Evolutionary conservation across 2,797 vertebrate genomes (phyloP).

Genomic region (Coracias cyanogaster): DNA sequence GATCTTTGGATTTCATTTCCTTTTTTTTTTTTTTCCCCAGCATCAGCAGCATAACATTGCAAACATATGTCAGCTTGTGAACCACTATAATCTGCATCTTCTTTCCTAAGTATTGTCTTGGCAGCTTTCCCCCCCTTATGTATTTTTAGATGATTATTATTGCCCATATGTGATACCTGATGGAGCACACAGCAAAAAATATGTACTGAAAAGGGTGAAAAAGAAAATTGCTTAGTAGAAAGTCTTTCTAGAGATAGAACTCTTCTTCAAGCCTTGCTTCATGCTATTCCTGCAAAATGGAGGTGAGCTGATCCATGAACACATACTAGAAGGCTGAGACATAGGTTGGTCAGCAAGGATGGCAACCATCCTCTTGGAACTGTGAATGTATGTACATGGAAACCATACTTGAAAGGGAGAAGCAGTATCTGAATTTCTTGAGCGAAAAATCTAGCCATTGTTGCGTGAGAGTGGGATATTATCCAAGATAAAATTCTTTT

Average conservation of each 20-base stretch:
- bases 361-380: not conserved
- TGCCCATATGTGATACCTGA: not conserved
- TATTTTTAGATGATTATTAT: not conserved
- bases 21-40: not conserved
- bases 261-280: not conserved
- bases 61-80: not conserved
- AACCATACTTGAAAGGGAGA: rapidly evolving
- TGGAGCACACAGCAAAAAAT: not conserved
- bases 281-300: not conserved
- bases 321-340: not conserved
- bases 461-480: not conserved
- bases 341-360: too few relatives aligned
- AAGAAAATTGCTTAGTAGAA: not conserved
- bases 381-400: not conserved
- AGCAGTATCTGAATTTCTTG: not conserved
- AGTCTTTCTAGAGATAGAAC: not conserved
- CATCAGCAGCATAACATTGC: not conserved
- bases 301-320: not conserved
- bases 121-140: not conserved
- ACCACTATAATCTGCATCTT: not conserved
- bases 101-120: not conserved
- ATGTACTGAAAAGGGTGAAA: not conserved
- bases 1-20: not conserved
- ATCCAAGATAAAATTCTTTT: not conserved
- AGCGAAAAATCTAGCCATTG: not conserved